Conservation (phyloP, 2,888 invertebrate species). For the Cataglyphis cursor region DNA sequence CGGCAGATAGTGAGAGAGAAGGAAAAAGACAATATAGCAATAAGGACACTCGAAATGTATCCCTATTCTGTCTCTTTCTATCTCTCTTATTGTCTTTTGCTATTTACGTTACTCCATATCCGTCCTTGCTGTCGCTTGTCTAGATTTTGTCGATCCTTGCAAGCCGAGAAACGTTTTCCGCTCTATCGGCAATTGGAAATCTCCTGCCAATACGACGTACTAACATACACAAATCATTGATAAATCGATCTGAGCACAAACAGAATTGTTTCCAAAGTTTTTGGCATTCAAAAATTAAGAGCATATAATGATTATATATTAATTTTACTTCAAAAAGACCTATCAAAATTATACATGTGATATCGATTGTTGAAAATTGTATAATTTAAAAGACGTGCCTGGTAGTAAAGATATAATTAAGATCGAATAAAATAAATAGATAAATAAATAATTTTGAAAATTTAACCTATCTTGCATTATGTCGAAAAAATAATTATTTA, state of each 20-base stretch:
- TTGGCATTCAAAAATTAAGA: slow-evolving; percentile 2
- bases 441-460: not conserved
- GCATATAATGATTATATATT: not conserved
- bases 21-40: not conserved
- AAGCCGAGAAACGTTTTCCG: slow-evolving; percentile 32
- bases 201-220: slow-evolving; percentile 58
- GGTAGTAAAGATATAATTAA: not conserved
- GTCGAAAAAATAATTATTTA: not conserved
- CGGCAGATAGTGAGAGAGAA: not conserved
- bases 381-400: not conserved
- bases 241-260: not conserved
- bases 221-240: slow-evolving; percentile 48
- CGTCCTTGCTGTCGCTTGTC: not conserved
- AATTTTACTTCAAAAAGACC: not conserved
- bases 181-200: slow-evolving; percentile 38
- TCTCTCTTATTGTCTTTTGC: slow-evolving; percentile 28
- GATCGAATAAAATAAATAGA: not conserved
- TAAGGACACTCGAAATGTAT: slow-evolving; percentile 7
- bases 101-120: slow-evolving; percentile 40
- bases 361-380: not conserved
- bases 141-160: slow-evolving; percentile 52
- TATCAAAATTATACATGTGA: not conserved
- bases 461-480: not conserved
- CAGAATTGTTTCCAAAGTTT: slow-evolving; percentile 10
- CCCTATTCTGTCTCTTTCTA: slow-evolving; percentile 5